Percentiles rank a stretch among this genome's conserved stretches.
Conservation (phyloP, 2,888 invertebrate genomes). For the Macaria notata region DNA sequence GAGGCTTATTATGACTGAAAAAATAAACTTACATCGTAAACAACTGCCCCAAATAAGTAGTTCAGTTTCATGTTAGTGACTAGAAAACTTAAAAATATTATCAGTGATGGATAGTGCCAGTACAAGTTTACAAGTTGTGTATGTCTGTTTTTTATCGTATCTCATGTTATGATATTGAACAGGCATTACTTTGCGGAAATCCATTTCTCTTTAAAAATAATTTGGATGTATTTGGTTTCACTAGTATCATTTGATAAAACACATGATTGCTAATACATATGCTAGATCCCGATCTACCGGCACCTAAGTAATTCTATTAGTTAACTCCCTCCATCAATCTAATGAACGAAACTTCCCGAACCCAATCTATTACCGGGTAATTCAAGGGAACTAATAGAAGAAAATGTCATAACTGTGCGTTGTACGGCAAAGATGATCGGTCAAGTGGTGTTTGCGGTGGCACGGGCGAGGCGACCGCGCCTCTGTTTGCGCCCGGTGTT, state of each 20-base stretch:
- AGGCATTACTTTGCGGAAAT: no score
- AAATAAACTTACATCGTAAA: no score
- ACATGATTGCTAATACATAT: not conserved
- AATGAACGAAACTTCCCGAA: conserved; percentile 17
- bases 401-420: conserved; percentile 26
- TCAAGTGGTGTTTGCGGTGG: conserved; percentile 65
- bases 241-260: no score
- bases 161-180: no score
- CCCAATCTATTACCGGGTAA: conserved; percentile 17
- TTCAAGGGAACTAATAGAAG: conserved; percentile 19
- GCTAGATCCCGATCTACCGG: not conserved
- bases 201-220: not conserved
- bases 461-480: conserved; percentile 64
- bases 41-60: no score
- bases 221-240: not conserved
- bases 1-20: no score
- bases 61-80: no score
- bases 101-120: no score
- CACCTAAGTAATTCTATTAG: not conserved
- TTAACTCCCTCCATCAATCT: conserved; percentile 8
- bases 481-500: conserved; percentile 69
- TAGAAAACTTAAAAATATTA: no score
- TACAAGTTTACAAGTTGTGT: no score
- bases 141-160: no score
- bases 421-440: conserved; percentile 62